Conservation (phyloP, 1,140 invertebrate species). For the Drosophila sulfurigaster region DNA sequence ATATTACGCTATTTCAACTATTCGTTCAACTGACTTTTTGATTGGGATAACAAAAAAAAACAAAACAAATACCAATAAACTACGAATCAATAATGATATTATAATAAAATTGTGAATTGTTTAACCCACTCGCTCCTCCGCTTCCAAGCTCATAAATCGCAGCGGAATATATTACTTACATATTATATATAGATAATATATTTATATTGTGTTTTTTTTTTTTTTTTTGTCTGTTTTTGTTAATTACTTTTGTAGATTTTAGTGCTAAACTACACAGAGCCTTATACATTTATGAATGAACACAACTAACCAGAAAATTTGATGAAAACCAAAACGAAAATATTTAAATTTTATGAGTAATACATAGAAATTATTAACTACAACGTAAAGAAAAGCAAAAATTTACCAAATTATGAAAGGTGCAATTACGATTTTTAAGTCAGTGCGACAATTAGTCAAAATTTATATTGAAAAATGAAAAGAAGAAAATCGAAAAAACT, state of each 20-base stretch:
- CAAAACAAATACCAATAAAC: slow-evolving; percentile 12
- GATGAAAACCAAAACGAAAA: slow-evolving; percentile 21
- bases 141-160: slow-evolving; percentile 28
- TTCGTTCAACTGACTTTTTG: slow-evolving; percentile 40
- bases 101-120: slow-evolving; percentile 22
- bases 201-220: slow-evolving; percentile 32
- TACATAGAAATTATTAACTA: slow-evolving; percentile 39
- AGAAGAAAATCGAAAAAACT: slow-evolving; percentile 16
- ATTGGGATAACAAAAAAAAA: not conserved
- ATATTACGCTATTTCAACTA: slow-evolving; percentile 37
- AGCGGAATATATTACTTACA: slow-evolving; percentile 17
- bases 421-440: slow-evolving; percentile 78
- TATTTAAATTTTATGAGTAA: slow-evolving; percentile 16
- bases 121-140: slow-evolving; percentile 24
- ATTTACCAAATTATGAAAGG: slow-evolving; percentile 50
- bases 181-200: slow-evolving; percentile 24
- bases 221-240: slow-evolving; percentile 14
- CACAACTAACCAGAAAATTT: slow-evolving; percentile 50
- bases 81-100: slow-evolving; percentile 15
- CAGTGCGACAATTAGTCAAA: slow-evolving; percentile 61
- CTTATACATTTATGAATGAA: slow-evolving; percentile 67
- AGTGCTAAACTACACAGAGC: slow-evolving; percentile 64
- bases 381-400: slow-evolving; percentile 41
- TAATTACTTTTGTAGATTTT: slow-evolving; percentile 36
- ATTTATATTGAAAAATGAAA: slow-evolving; percentile 58